Base-by-base conservation (phyloP, 2,888 invertebrate species). In the Agelastica alni region DNA sequence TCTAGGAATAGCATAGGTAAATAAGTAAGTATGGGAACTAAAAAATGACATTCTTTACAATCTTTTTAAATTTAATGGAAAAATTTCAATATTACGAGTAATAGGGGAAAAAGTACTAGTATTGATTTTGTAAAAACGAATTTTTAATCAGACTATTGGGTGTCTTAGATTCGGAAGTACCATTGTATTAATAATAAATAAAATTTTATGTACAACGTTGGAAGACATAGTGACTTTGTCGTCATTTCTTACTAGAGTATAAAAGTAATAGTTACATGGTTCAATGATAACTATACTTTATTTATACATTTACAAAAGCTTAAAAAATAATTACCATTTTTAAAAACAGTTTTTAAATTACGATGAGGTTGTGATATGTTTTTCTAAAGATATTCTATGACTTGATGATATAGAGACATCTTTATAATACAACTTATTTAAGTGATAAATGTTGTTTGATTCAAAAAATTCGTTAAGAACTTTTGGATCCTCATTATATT, bases 161-260 rank as follows among this genome's bases (percentile, higher is more conserved):
- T n/a, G n/a, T n/a, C n/a, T 9, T 26, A 2, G 1, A 26, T 9
- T 26, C 9, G 26, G 26, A 26, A 26, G 6, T 26, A 5, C 14
- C 14, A 36, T 1, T 16, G 9, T 16, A 7, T 20, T 20, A 18
- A 39, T 3, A 37, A 18, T 17, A 39, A 18, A 18, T 7, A 7
- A 26, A 12, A 20, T 39, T 4, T 46, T 61, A 60, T 59, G 22
- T 62, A 62, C 59, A 58, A 20, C n/a, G 42, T 64, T 71, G 74
- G 73, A 74, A 74, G 73, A 73, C 73, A 59, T 67, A 55, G 64
- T 66, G 73, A 73, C 65, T 70, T 71, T 66, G 70, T 63, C 59
- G 57, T 58, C 53, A 22, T 43, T 26, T 26, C 26, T 2, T 26
- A 7, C 2, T 3, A 26, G 26, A 26, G 9, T 26, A 2, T 26